phyloP scores from a whole-genome alignment of 1,140 invertebrate genomes.

The Cydia pomonella region DNA sequence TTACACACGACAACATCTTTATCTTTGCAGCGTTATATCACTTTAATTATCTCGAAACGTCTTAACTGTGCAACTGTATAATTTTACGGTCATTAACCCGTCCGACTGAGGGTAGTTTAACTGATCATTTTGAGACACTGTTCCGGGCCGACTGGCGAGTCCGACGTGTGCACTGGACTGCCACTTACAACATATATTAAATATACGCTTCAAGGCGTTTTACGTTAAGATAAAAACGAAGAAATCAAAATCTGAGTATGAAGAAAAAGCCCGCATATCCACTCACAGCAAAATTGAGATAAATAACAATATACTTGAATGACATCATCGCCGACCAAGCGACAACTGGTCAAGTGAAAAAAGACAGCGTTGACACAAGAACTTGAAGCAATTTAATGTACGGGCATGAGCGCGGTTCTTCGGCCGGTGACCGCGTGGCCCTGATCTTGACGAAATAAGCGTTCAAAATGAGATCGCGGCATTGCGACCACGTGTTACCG shows the following conservation, averaged over 20 bases:
- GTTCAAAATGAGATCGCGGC: constrained; percentile 43
- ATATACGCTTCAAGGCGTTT: neutral
- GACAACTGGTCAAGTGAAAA: constrained; percentile 26
- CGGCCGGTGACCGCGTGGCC: constrained; percentile 66
- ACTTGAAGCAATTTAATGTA: constrained; percentile 16
- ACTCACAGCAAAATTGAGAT: neutral
- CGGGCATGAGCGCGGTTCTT: constrained; percentile 40
- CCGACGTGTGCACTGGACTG: constrained; percentile 17
- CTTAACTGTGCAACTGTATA: constrained; percentile 35
- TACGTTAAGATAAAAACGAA: neutral
- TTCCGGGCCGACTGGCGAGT: neutral
- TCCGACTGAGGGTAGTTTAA: constrained; percentile 32
- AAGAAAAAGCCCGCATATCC: neutral
- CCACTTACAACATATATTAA: constrained; percentile 16
- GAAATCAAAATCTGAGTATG: neutral
- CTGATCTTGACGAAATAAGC: constrained; percentile 67
- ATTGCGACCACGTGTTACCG: constrained; percentile 9
- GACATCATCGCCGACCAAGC: constrained; percentile 25
- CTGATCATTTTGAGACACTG: constrained; percentile 24
- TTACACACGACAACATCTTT: constrained; percentile 23
- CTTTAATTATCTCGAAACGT: constrained; percentile 34
- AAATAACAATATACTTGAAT: constrained; percentile 1
- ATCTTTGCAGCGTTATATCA: constrained; percentile 33
- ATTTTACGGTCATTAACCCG: constrained; percentile 43
- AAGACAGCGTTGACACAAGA: constrained; percentile 22